These are phyloP conservation scores for Scaptomyza reducta DNA, from an alignment of 2,888 invertebrate genomes.

Conservation along the genomic window DNA sequence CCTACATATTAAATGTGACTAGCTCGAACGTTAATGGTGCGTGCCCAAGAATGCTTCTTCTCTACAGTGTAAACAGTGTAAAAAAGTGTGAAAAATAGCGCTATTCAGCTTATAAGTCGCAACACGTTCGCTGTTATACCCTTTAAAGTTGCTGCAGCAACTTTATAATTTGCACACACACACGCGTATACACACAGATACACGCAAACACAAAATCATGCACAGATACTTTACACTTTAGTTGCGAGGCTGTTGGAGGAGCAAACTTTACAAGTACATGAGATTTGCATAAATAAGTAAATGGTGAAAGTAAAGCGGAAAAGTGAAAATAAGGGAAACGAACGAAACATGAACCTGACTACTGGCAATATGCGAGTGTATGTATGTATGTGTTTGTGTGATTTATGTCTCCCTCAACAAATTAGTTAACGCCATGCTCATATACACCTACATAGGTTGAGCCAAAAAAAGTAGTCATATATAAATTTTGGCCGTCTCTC, in stretches of 20 bases:
- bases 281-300: slow-evolving; percentile 65
- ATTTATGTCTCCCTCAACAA: slow-evolving; percentile 16
- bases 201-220: not conserved
- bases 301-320: slow-evolving; percentile 3
- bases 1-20: slow-evolving; percentile 11
- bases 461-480: not conserved
- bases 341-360: not conserved
- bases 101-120: slow-evolving; percentile 2
- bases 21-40: not conserved
- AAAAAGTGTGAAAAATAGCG: slow-evolving; percentile 7
- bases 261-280: slow-evolving; percentile 59
- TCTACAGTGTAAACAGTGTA: not conserved
- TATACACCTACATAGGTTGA: not conserved
- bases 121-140: slow-evolving; percentile 9
- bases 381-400: slow-evolving; percentile 1
- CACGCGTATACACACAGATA: not conserved
- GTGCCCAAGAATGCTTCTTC: not conserved
- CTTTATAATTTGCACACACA: slow-evolving; percentile 57
- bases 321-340: not conserved
- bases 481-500: not conserved
- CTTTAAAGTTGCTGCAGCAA: slow-evolving; percentile 46
- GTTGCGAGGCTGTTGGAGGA: slow-evolving; percentile 11
- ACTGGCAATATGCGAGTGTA: too few species aligned
- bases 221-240: slow-evolving; percentile 17
- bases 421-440: slow-evolving; percentile 14